phyloP scores from a whole-genome alignment of 2,797 vertebrate genomes.

The Trachurus trachurus region DNA sequence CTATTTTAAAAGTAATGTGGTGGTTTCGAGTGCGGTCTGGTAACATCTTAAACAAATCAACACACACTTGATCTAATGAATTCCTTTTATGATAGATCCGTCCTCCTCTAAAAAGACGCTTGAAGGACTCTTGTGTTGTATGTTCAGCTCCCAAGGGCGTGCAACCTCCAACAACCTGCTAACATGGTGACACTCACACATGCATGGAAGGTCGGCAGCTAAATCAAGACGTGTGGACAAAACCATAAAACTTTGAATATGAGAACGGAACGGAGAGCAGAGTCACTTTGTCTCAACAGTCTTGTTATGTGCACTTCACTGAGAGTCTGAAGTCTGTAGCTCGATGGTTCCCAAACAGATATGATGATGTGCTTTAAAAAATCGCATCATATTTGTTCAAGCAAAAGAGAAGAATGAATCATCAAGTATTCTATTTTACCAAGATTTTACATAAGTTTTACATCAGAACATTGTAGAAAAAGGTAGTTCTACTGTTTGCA shows the following conservation, averaged over 20 bases:
- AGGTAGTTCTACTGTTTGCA: neutral
- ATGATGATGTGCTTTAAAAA: neutral
- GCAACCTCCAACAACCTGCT: constrained; percentile 27
- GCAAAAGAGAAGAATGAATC: neutral
- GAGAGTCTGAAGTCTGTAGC: neutral
- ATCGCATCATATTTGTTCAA: no score
- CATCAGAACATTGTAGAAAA: neutral
- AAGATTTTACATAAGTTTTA: neutral
- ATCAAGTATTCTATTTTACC: neutral
- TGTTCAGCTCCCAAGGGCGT: constrained; percentile 16
- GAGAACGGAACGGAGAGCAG: constrained; percentile 12
- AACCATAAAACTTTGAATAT: constrained; percentile 44
- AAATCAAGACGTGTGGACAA: constrained; percentile 45
- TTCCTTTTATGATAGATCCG: neutral
- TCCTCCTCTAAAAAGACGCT: neutral
- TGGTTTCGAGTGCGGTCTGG: neutral
- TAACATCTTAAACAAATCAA: neutral
- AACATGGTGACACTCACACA: constrained; percentile 41
- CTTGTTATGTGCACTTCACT: neutral
- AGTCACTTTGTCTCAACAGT: constrained; percentile 27
- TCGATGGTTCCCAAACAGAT: neutral
- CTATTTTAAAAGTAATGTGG: no score
- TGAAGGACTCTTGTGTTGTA: constrained; percentile 16
- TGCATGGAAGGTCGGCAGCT: constrained; percentile 38
- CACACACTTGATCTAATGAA: neutral